A percentile compares a stretch with the other conserved stretches of the same genome.
Conservation (phyloP, 2,888 invertebrate species). For the Hypercompe scribonia region DNA sequence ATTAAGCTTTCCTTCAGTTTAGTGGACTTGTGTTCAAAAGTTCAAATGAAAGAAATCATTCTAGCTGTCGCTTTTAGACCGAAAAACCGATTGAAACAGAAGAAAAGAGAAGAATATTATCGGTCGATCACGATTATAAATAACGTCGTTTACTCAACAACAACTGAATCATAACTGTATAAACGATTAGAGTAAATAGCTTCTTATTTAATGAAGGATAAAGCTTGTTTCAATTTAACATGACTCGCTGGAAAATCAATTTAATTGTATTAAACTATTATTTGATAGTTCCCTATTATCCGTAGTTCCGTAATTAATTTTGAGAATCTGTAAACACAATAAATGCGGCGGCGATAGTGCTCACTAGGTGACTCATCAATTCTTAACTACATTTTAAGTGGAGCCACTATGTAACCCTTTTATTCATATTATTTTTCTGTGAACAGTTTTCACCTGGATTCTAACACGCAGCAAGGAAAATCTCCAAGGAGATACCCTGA, state of each 20-base stretch:
- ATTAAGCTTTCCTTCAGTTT: neutral
- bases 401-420: too few species aligned
- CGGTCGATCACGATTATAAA: neutral
- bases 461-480: conserved; percentile 71
- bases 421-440: conserved; percentile 4
- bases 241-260: too few species aligned
- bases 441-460: conserved; percentile 78
- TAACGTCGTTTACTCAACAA: neutral
- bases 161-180: too few species aligned
- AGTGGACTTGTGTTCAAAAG: neutral
- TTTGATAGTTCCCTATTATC: too few species aligned
- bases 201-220: neutral
- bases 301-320: neutral
- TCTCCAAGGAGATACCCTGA: conserved; percentile 67
- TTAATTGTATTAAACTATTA: too few species aligned
- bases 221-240: too few species aligned
- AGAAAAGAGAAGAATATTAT: neutral
- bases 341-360: too few species aligned
- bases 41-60: neutral
- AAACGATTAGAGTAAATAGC: neutral
- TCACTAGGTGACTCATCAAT: too few species aligned
- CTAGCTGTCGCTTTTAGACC: neutral
- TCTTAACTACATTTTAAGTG: too few species aligned
- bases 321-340: neutral
- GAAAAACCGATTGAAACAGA: neutral